A percentile compares a stretch with the other conserved stretches of the same genome.
Conservation (phyloP, 1,140 invertebrate species). For the Calycopis cecrops region DNA sequence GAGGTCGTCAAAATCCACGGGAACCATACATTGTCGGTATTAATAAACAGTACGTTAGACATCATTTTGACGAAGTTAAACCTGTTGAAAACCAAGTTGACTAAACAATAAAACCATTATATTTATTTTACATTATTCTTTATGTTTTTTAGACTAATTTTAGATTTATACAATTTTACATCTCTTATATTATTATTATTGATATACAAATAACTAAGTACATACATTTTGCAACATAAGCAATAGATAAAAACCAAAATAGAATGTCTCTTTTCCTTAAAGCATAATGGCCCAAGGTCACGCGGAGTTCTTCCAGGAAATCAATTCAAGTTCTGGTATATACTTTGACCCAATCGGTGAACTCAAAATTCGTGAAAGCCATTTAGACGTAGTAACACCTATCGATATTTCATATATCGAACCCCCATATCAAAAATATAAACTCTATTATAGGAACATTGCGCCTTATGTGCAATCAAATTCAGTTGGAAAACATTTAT, state of each 20-base stretch:
- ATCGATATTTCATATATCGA: conserved; percentile 24
- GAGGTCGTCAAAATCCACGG: too few relatives aligned
- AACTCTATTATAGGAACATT: conserved; percentile 19
- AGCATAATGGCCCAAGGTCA: conserved; percentile 23
- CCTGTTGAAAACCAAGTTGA: too few relatives aligned
- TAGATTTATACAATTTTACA: background rate
- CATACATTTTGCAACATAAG: background rate
- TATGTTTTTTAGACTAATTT: too few relatives aligned
- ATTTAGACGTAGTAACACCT: conserved; percentile 23
- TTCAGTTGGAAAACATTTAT: conserved; percentile 15
- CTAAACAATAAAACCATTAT: background rate
- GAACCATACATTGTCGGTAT: too few relatives aligned
- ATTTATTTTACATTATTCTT: background rate
- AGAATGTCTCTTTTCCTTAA: conserved; percentile 16
- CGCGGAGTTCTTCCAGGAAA: conserved; percentile 18
- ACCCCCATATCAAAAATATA: conserved; percentile 25
- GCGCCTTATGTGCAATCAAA: conserved; percentile 21
- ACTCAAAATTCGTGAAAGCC: conserved; percentile 22
- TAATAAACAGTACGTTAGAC: too few relatives aligned
- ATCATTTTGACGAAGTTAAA: too few relatives aligned
- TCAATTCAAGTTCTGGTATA: conserved; percentile 26
- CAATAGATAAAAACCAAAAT: background rate
- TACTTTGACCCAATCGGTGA: conserved; percentile 30
- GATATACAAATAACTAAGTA: background rate
- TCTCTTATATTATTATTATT: background rate